Percentiles rank a stretch among this genome's conserved stretches.
Evolutionary conservation across 2,888 invertebrate species (phyloP).

Genomic region (Epirrhoe tristata): DNA sequence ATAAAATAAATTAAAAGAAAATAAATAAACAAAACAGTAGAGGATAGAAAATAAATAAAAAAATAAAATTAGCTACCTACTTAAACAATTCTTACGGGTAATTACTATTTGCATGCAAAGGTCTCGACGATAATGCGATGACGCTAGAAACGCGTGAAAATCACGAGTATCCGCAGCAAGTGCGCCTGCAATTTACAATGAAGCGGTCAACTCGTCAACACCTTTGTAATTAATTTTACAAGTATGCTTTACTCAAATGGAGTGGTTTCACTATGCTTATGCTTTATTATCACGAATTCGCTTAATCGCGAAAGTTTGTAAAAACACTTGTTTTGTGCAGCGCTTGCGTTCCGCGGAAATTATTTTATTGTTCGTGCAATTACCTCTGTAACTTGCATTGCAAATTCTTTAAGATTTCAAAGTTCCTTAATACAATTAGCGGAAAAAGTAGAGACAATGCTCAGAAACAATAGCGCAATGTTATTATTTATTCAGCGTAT

Average conservation of each 20-base stretch:
- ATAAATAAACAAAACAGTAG: too few species aligned
- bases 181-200: conserved; percentile 31
- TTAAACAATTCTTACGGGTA: background rate
- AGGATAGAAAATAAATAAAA: too few species aligned
- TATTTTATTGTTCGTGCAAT: conserved; percentile 14
- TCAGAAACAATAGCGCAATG: background rate
- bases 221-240: conserved; percentile 40
- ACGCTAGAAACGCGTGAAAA: conserved; percentile 6
- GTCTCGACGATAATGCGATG: background rate
- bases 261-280: conserved; percentile 28
- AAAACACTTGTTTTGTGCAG: conserved; percentile 33
- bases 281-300: conserved; percentile 39
- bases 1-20: too few species aligned
- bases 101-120: background rate
- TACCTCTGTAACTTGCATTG: conserved; percentile 16
- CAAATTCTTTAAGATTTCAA: conserved; percentile 20
- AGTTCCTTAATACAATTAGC: conserved; percentile 11
- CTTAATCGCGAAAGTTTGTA: conserved; percentile 32
- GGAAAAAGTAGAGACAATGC: background rate
- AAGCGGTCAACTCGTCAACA: conserved; percentile 41
- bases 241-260: conserved; percentile 29
- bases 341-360: conserved; percentile 23
- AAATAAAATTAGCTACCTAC: too few species aligned
- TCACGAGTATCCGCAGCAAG: conserved; percentile 7
- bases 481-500: background rate